Evolutionary conservation across 2,797 vertebrate genomes (phyloP).

Genomic region (Cetoscarus ocellatus): DNA sequence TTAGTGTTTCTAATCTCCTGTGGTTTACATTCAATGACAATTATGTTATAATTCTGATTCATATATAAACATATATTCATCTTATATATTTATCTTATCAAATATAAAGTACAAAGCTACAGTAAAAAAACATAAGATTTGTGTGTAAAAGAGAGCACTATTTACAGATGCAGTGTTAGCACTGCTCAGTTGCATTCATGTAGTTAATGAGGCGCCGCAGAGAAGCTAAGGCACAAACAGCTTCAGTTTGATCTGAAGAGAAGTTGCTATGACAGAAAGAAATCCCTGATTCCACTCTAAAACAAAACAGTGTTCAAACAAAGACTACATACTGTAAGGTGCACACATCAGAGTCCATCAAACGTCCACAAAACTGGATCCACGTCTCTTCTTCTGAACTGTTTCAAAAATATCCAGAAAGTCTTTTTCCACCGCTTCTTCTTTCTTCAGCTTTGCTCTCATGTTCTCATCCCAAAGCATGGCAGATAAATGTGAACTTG

Average conservation of each 20-base stretch:
- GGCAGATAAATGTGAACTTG: constrained; percentile 22
- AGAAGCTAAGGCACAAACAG: constrained; percentile 25
- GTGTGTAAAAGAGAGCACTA: constrained; percentile 48
- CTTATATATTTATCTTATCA: constrained; percentile 27
- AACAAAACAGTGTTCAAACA: constrained; percentile 50
- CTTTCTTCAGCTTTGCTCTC: constrained; percentile 17
- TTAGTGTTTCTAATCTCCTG: constrained; percentile 21
- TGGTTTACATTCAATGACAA: constrained; percentile 48
- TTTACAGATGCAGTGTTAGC: constrained; percentile 60
- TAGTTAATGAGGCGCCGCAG: constrained; percentile 18
- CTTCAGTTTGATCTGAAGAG: constrained; percentile 17
- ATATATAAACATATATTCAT: constrained; percentile 38
- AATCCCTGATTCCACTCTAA: constrained; percentile 59
- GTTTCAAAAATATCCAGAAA: constrained; percentile 26
- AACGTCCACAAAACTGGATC: constrained; percentile 26
- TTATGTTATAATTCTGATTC: constrained; percentile 12
- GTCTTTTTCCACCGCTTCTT: constrained; percentile 17
- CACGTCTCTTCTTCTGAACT: neutral
- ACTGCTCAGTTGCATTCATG: constrained; percentile 10
- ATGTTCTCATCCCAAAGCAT: constrained; percentile 17
- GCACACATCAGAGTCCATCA: constrained; percentile 51
- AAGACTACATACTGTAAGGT: constrained; percentile 47
- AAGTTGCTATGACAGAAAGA: constrained; percentile 31
- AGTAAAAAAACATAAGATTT: constrained; percentile 47
- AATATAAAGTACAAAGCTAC: constrained; percentile 28